Evolutionary conservation across 2,797 vertebrate genomes (phyloP).

Genomic region (Gila robusta): DNA sequence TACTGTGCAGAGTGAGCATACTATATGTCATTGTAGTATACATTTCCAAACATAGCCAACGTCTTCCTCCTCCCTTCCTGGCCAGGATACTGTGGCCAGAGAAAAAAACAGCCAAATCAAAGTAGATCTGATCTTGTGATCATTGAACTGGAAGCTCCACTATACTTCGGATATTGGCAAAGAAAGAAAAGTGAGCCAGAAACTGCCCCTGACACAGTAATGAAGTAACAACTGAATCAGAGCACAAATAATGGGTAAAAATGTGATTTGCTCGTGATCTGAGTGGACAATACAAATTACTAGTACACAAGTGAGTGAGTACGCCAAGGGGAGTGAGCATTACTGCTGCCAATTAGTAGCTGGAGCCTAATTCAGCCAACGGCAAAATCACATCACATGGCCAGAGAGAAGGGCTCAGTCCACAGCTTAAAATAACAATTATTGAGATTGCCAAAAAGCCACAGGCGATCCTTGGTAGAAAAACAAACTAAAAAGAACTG

Average conservation of each 20-base stretch:
- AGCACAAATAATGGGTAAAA: constrained; percentile 19
- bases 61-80: background rate
- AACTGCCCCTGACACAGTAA: background rate
- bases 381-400: constrained; percentile 24
- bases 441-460: constrained; percentile 12
- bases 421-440: constrained; percentile 25
- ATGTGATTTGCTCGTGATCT: constrained; percentile 13
- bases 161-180: background rate
- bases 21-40: background rate
- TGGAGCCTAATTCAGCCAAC: constrained; percentile 25
- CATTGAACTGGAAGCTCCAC: constrained; percentile 27
- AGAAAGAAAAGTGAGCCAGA: background rate
- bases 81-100: background rate
- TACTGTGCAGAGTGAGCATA: background rate
- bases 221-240: constrained; percentile 4
- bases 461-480: constrained; percentile 10
- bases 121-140: background rate
- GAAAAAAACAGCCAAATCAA: background rate
- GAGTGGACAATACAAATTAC: constrained; percentile 34
- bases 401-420: background rate
- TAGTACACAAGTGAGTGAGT: constrained; percentile 12
- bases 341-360: constrained; percentile 32
- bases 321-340: background rate
- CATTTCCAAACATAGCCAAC: background rate
- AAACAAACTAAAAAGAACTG: constrained; percentile 16